Evolutionary conservation across 1,140 invertebrate species (phyloP), one percentile per base, ranked within the genome.

Genomic region (Listronotus oregonensis): DNA sequence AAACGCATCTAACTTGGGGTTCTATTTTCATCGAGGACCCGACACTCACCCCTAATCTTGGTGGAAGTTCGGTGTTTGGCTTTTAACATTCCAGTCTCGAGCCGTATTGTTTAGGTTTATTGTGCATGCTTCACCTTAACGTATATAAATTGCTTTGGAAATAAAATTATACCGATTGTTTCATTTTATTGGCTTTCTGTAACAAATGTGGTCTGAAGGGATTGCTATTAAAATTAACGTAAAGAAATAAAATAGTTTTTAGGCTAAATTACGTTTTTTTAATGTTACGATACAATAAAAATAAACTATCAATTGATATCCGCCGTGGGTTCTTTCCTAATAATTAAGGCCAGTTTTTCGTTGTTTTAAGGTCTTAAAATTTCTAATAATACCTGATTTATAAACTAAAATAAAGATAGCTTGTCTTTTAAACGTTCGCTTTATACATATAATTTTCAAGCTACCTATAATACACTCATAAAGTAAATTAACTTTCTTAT

Each of bases 81-180:
- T 66, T 60, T 66, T 66, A 66, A 50, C 57, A 66, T 66, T 66
- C 64, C 40, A 40, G 31, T 60, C 64, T 66, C 64, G 64, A 50
- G 32, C 64, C 44, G 56, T 60, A 66, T 60, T 66, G 64, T 66
- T 66, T 66, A 59, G 64, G 31, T 66, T 66, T 66, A 66, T 66
- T 66, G 64, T 66, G 56, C 56, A 66, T 66, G 64, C 56, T 66
- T 66, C 64, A 66, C 64, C 64, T 66, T 66, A 66, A 66, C 64
- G 64, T 66, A 60, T 59, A 66, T 66, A 66, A 66, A 66, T 66
- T 46, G 64, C 64, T 49, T 11, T 39, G 10, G 56, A 54, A 66
- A 60, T 60, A 66, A 66, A 66, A 66, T 66, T 66, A 66, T 66
- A 66, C 64, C 57, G 64, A 66, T 60, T 66, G 64, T 60, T 66